Evolutionary conservation across 2,113 vertebrate species (phyloP).

Genomic region (Cavia aperea): DNA sequence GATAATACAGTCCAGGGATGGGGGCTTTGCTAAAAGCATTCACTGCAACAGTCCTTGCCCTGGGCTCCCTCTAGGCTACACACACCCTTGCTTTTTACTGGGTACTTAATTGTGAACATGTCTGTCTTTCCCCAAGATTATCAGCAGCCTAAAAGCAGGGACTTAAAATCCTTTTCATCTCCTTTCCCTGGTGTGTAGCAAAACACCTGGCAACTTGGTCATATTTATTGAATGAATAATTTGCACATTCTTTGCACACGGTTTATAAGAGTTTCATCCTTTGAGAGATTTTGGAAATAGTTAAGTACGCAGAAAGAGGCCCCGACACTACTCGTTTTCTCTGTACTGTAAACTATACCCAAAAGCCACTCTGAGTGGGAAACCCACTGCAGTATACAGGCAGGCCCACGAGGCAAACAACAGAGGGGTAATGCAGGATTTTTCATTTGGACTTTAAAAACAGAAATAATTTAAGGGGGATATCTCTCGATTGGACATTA

Average conservation of each 20-base stretch:
- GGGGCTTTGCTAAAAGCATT: not conserved
- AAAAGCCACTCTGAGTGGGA: conserved; percentile 10
- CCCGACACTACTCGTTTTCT: not conserved
- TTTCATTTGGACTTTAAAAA: not conserved
- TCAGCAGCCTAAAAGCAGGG: not conserved
- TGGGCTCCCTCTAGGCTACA: not conserved
- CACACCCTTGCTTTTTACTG: not conserved
- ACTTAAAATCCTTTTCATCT: not conserved
- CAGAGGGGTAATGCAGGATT: not conserved
- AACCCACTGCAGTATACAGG: not conserved
- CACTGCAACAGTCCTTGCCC: not conserved
- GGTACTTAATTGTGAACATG: not conserved
- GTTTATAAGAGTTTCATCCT: conserved; percentile 19
- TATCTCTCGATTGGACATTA: not conserved
- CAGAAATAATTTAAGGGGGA: not conserved
- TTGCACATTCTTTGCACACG: not conserved
- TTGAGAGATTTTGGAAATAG: conserved; percentile 11
- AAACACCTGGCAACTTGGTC: not conserved
- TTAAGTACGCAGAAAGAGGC: not conserved
- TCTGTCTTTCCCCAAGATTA: not conserved
- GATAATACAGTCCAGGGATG: not conserved
- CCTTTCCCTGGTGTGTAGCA: not conserved
- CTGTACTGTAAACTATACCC: not conserved
- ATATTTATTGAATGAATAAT: conserved; percentile 24
- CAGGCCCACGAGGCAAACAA: not conserved